Evolutionary conservation across 2,888 invertebrate genomes (phyloP), one percentile per base, ranked within the genome.

Genomic region (Conchocele bisecta): DNA sequence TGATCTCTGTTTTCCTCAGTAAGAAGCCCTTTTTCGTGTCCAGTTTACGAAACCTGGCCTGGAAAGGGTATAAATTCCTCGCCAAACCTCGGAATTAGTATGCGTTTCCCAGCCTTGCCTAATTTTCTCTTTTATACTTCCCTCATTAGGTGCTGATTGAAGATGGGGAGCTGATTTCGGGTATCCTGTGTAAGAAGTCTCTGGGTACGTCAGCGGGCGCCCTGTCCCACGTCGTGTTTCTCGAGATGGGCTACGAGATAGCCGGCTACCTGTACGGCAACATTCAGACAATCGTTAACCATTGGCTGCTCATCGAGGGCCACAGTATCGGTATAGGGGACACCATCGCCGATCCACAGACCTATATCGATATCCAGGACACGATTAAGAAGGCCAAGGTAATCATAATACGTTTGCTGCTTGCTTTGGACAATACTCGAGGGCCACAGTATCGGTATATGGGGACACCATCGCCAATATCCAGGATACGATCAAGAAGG

Each of bases 381-480:
- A 97, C 98, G 50, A 99, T 99, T 89, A 96, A 96, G 83, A 98
- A 98, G 92, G 99, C 99, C 86, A 99, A 99, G 93, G 89, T 89
- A 48, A n/a, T n/a, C n/a, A n/a, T n/a, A n/a, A n/a, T n/a, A n/a
- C n/a, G n/a, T n/a, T n/a, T n/a, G n/a, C n/a, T n/a, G n/a, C n/a
- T n/a, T n/a, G n/a, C n/a, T n/a, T n/a, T 99, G 99, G 99, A 92
- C 99, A 69, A 91, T 99, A 46, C 92, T 98, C 41, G 99, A 99
- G 92, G 99, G 85, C 56, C 83, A 83, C 75, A 85, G 85, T 46
- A 85, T 86, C 50, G 88, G 98, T 94, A 98, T 98, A n/a, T 91
- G 98, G 98, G 39, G 99, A 99, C 89, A 99, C 99, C 44, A 99
- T 99, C 94, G 99, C 99, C 88, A 99, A 99, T 95, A 99, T 99